These are phyloP conservation scores for Coturnix japonica DNA, from an alignment of 2,113 vertebrate species.

Conservation along the genomic window DNA sequence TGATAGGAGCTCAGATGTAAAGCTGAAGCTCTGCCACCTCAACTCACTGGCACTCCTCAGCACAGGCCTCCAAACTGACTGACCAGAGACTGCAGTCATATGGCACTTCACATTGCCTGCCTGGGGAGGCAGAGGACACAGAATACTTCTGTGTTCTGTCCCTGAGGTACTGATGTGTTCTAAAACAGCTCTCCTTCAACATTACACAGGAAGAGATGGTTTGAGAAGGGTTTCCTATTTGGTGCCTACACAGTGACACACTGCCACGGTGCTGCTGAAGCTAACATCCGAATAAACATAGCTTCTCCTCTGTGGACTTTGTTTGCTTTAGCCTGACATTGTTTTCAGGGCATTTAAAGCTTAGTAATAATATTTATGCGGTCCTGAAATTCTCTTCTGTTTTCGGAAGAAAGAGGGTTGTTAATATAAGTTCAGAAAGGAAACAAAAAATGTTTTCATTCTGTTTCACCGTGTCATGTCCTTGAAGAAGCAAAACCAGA, in stretches of 20 bases:
- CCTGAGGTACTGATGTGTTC: background rate
- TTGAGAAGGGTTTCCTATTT: background rate
- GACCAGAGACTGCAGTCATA: background rate
- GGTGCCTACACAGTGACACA: background rate
- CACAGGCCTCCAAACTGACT: background rate
- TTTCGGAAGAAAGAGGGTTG: background rate
- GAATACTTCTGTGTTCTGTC: background rate
- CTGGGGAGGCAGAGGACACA: background rate
- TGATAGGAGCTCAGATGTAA: background rate
- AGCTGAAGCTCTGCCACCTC: background rate
- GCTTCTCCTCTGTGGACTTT: background rate
- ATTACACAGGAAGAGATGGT: background rate
- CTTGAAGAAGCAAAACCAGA: background rate
- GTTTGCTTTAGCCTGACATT: slow-evolving; percentile 8
- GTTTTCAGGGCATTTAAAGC: background rate
- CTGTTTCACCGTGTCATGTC: background rate
- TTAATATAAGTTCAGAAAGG: background rate
- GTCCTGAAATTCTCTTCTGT: background rate
- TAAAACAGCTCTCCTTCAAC: background rate
- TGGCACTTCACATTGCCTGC: background rate
- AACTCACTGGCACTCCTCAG: background rate
- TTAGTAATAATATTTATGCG: slow-evolving; percentile 11
- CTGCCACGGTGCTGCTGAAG: accelerated
- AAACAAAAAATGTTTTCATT: background rate
- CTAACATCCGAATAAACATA: background rate